Evolutionary conservation across 2,797 vertebrate genomes (phyloP), one percentile per base, ranked within the genome.

Genomic region (Gallinago stenura): DNA sequence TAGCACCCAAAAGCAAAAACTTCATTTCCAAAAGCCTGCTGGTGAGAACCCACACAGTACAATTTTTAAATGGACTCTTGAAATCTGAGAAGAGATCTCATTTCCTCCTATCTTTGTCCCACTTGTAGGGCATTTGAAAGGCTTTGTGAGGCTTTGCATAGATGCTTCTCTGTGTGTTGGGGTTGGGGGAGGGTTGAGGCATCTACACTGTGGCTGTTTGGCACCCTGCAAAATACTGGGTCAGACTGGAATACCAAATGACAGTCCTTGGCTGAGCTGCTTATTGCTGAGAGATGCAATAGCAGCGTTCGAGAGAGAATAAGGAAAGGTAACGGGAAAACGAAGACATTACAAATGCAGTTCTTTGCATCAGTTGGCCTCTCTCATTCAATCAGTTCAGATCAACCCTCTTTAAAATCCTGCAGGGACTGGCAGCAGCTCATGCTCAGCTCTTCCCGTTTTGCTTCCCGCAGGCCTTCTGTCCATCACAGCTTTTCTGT

Each of bases 91-190:
- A 86, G 89, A 80, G 92, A 94, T 94, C 94, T 95, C 79, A 90
- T 89, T 95, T 96, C 96, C 87, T 96, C 85, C 94, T 95, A 95
- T 90, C 91, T 95, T 95, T 95, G 90, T 95, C 86, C 86, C 46
- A 60, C 62, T 94, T 87, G 85, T 56, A 92, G 88, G 65, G 90
- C 76, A 75, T 97, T 95, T 92, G 79, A 95, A 93, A 94, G 92
- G 75, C 93, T 97, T 96, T 94, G 68, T 89, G 76, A 93, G 71
- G 81, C 93, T 90, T 87, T 80, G 88, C 95, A 95, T 88, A 95
- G 96, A 97, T 57, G 83, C 73, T 82, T 35, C 92, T 96, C 95
- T 95, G 95, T 95, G 92, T 51, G 45, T 65, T 87, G 21, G 43
- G 35, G n/a, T 9, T 64, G 82, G 86, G 90, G 94, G 25, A 94